These are phyloP conservation scores for Melipona bicolor DNA, from an alignment of 2,888 invertebrate genomes.

Conservation along the genomic window DNA sequence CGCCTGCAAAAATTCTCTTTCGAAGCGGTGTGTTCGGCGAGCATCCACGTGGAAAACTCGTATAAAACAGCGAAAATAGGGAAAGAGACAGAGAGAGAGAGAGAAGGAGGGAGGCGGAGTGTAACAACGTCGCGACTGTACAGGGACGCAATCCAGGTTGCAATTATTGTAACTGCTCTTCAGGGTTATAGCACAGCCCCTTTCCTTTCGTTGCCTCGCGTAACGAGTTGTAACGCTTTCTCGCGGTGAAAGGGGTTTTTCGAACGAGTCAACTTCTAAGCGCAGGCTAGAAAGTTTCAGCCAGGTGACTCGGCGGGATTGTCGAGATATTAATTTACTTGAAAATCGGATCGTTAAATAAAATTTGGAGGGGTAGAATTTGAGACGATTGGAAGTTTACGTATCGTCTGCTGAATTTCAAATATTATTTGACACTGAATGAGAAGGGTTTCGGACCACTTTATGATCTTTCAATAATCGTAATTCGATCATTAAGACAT, in stretches of 20 bases:
- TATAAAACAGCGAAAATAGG: conserved; percentile 5
- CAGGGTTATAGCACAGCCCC: conserved; percentile 9
- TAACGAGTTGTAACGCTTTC: conserved; percentile 16
- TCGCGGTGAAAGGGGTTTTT: not conserved
- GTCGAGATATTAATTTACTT: too few relatives aligned
- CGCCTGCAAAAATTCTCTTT: not conserved
- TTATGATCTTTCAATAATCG: too few relatives aligned
- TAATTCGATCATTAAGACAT: too few relatives aligned
- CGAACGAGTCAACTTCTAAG: not conserved
- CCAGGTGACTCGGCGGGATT: too few relatives aligned
- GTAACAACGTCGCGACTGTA: conserved; percentile 14
- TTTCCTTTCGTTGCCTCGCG: conserved; percentile 8
- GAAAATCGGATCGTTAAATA: too few relatives aligned
- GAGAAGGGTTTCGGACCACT: too few relatives aligned
- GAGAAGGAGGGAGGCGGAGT: not conserved
- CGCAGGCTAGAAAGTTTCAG: too few relatives aligned
- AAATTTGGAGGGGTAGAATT: too few relatives aligned
- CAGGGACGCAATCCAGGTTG: conserved; percentile 47
- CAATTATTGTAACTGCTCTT: conserved; percentile 49
- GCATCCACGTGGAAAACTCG: conserved; percentile 12
- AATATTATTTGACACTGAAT: too few relatives aligned
- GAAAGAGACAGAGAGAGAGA: not conserved
- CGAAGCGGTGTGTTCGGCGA: not conserved
- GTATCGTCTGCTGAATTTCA: too few relatives aligned
- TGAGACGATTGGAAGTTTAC: too few relatives aligned